Conservation (phyloP, 2,113 vertebrate species). For the Microtus oregoni region DNA sequence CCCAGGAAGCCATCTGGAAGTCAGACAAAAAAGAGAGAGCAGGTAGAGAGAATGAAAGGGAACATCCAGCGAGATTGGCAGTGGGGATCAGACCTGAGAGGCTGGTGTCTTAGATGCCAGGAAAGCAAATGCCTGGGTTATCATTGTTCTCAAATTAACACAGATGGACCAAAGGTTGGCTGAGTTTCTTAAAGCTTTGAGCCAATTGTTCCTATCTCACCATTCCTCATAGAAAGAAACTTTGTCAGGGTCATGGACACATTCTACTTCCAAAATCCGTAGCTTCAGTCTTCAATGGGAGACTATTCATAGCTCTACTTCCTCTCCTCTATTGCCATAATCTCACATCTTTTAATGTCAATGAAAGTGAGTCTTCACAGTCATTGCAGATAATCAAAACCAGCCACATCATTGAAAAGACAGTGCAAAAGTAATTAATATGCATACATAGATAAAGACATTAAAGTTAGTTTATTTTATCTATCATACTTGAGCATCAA, state of each 20-base stretch:
- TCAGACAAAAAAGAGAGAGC: neutral
- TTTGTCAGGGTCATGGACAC: neutral
- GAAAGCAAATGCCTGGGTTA: slow-evolving; percentile 8
- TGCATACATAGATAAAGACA: neutral
- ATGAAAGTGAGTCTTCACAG: neutral
- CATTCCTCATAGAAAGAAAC: slow-evolving; percentile 29
- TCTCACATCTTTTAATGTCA: neutral
- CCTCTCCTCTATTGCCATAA: neutral
- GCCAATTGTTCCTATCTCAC: slow-evolving; percentile 11
- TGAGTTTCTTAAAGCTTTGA: neutral
- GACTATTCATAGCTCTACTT: neutral
- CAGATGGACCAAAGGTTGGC: neutral
- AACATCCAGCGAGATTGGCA: neutral
- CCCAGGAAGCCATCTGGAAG: neutral
- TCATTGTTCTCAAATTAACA: slow-evolving; percentile 39
- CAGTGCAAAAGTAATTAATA: neutral
- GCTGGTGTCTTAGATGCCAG: neutral
- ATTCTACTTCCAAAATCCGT: neutral
- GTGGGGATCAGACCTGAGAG: neutral
- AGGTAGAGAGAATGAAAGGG: neutral
- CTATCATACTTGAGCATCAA: neutral
- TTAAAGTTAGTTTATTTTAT: neutral
- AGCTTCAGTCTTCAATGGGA: neutral
- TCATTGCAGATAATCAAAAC: neutral
- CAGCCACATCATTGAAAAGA: neutral